These are phyloP conservation scores for Darevskia nairensis DNA, from an alignment of 2,797 vertebrate species.

Conservation along the genomic window DNA sequence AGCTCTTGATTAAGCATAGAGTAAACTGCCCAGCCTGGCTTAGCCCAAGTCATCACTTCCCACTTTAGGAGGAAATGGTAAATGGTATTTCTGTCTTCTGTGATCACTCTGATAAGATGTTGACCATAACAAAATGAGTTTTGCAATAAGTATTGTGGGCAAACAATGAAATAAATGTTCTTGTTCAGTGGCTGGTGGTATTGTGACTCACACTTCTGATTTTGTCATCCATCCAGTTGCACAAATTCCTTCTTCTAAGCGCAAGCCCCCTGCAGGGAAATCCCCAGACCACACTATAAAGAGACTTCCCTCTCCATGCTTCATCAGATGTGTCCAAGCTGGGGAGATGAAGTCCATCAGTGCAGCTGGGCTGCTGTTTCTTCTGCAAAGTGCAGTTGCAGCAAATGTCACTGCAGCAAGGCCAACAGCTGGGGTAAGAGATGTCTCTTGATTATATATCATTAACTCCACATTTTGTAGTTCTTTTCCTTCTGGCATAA, in stretches of 20 bases:
- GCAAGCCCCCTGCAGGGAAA: constrained; percentile 57
- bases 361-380: constrained; percentile 39
- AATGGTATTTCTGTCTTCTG: not conserved
- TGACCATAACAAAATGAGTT: not conserved
- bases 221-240: not conserved
- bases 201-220: constrained; percentile 22
- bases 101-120: constrained; percentile 24
- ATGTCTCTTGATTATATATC: not conserved
- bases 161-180: not conserved
- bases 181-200: constrained; percentile 23
- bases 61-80: not conserved
- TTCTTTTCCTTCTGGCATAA: not conserved
- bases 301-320: constrained; percentile 18
- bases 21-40: too few relatives aligned
- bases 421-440: constrained; percentile 35
- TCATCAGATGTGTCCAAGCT: constrained; percentile 16
- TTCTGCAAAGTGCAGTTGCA: constrained; percentile 23
- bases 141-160: constrained; percentile 23
- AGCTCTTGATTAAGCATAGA: too few relatives aligned
- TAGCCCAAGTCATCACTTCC: too few relatives aligned
- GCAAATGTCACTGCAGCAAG: accelerated
- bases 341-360: constrained; percentile 66
- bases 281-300: constrained; percentile 73
- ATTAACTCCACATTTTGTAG: not conserved
- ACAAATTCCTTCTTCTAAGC: constrained; percentile 65